Evolutionary conservation across 2,113 vertebrate genomes (phyloP), one percentile per base, ranked within the genome.

Genomic region (Smithornis capensis): DNA sequence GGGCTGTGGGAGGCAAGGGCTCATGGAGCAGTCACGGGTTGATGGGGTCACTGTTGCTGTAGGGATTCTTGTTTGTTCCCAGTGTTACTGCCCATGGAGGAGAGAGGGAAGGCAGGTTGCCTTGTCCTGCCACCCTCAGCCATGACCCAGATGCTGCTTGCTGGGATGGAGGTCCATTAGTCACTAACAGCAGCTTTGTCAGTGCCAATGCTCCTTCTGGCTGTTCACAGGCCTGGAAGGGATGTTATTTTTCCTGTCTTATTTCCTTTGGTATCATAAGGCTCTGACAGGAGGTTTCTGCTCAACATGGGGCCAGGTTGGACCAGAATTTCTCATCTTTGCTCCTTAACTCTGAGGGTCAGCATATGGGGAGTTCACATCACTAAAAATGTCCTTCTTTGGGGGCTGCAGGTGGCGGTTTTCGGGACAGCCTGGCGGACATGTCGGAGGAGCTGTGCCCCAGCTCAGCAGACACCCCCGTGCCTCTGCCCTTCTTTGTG

Each of bases 391-490:
- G 8, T 13, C 38, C 17, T 92, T 85, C 44, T 94, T 87, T 75
- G 80, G 81, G 87, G 69, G 40, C 96, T 97, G 52, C 95, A 99
- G 98, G 99, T 55, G 99, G 99, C 3, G 99, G 99, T 42, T 99
- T 99, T 96, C 98, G 99, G 57, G 99, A 99, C 96, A 99, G 99
- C 95, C 98, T 99, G 86, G 99, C 99, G 0, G 99, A 99, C 97
- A 99, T 99, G 98, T 99, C 99, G 6, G 99, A 99, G 96, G 99
- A 99, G 95, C 98, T 99, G 40, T 99, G 99, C 89, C 99, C 99
- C 88, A 99, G 99, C 96, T 99, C 99, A 1, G 98, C 99, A 1
- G 99, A 99, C 95, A 99, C 98, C 50, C 98, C 98, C 0, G 98
- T 99, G 95, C 99, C 99, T 38, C 98, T 99, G 75, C 99, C 99